phyloP scores from a whole-genome alignment of 2,888 invertebrate species.

The Xylocampa areola region DNA sequence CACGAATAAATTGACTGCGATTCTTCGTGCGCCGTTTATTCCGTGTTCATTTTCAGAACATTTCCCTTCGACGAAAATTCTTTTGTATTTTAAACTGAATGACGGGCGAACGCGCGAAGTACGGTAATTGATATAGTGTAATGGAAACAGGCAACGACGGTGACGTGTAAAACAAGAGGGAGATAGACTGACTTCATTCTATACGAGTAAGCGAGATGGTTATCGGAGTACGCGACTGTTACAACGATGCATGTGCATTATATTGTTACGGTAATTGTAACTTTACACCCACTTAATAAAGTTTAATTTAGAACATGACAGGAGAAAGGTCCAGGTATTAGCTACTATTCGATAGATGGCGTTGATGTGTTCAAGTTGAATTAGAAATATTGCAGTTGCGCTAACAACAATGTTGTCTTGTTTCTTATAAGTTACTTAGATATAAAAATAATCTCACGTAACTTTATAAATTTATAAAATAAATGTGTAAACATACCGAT shows the following conservation, averaged over 20 bases:
- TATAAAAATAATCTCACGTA: conserved; percentile 7
- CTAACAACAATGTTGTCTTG: conserved; percentile 1
- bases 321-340: conserved; percentile 31
- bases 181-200: conserved; percentile 75
- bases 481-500: conserved; percentile 7
- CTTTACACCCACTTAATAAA: conserved; percentile 73
- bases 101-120: conserved; percentile 51
- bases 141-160: conserved; percentile 87
- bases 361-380: conserved; percentile 68
- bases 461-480: conserved; percentile 13
- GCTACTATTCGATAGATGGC: conserved; percentile 76
- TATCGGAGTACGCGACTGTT: conserved; percentile 67
- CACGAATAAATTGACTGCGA: conserved; percentile 81
- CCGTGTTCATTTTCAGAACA: conserved; percentile 75
- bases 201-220: conserved; percentile 79
- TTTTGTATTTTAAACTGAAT: conserved; percentile 61
- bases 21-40: conserved; percentile 78
- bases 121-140: conserved; percentile 87
- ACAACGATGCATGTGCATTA: conserved; percentile 81
- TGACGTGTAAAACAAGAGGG: conserved; percentile 84
- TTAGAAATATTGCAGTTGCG: conserved; percentile 31
- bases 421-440: conserved; percentile 16
- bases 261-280: conserved; percentile 78
- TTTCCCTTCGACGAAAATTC: conserved; percentile 65
- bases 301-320: conserved; percentile 65